Evolutionary conservation across 2,888 invertebrate genomes (phyloP).

Genomic region (Drosophila hamatofila): DNA sequence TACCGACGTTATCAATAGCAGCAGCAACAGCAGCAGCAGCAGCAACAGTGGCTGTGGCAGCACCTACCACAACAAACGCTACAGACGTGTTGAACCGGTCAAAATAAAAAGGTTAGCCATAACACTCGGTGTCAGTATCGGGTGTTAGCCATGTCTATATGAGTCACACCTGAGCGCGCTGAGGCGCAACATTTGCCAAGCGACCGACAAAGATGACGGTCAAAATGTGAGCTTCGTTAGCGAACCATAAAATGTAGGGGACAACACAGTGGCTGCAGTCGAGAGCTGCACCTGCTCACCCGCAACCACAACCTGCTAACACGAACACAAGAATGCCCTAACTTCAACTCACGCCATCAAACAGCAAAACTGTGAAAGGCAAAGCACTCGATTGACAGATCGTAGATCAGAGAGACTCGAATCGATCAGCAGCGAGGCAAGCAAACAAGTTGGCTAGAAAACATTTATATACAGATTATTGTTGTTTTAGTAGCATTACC

Average conservation of each 20-base stretch:
- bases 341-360: constrained; percentile 7
- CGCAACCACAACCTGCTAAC: background rate
- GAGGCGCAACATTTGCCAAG: constrained; percentile 59
- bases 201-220: constrained; percentile 65
- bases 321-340: constrained; percentile 34
- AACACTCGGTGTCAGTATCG: constrained; percentile 27
- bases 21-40: constrained; percentile 17
- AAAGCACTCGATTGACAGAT: constrained; percentile 9
- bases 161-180: constrained; percentile 71
- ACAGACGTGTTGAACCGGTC: constrained; percentile 70
- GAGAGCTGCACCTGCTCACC: constrained; percentile 3
- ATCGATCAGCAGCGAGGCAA: constrained; percentile 28
- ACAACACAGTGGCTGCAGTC: constrained; percentile 29
- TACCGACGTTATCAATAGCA: constrained; percentile 53
- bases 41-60: constrained; percentile 19
- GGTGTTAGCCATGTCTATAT: constrained; percentile 67
- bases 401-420: constrained; percentile 4
- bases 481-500: background rate
- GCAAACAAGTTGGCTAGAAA: background rate
- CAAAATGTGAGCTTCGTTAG: constrained; percentile 55
- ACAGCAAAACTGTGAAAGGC: constrained; percentile 27
- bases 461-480: background rate
- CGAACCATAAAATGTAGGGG: constrained; percentile 67
- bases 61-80: constrained; percentile 3
- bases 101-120: constrained; percentile 69